Percentiles rank a stretch among this genome's conserved stretches.
These are phyloP conservation scores for Galaxea fascicularis DNA, from an alignment of 92 coral and sea anemone species.

Conservation along the genomic window DNA sequence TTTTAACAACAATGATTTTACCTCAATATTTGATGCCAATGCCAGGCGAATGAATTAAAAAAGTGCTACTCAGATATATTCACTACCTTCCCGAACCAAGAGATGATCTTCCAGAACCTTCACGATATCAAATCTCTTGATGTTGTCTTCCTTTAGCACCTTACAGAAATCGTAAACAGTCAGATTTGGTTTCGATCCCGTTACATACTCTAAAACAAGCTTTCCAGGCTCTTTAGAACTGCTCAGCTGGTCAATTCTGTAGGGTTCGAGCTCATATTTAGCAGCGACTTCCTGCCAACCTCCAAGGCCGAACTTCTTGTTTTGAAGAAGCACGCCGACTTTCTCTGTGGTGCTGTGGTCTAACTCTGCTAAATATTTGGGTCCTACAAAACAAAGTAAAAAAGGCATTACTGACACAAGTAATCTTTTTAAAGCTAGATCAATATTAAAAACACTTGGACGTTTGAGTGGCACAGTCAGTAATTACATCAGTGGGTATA, in stretches of 20 bases:
- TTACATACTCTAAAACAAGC: not conserved
- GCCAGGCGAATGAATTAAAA: no score
- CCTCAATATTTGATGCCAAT: no score
- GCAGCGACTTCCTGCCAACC: not conserved
- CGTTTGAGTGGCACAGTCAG: no score
- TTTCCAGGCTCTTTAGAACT: not conserved
- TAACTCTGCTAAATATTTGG: not conserved
- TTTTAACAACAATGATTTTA: no score
- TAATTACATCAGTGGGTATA: no score
- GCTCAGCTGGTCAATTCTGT: not conserved
- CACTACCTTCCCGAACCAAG: not conserved
- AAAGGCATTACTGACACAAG: no score
- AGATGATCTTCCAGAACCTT: not conserved
- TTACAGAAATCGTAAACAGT: conserved; percentile 10
- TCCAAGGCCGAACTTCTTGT: not conserved
- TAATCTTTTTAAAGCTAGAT: no score
- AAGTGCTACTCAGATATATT: not conserved
- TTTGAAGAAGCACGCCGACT: not conserved
- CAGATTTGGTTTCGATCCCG: not conserved
- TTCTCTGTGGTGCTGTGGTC: not conserved
- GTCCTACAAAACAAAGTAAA: not conserved
- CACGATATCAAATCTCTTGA: conserved; percentile 16
- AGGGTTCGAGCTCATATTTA: not conserved
- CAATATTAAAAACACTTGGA: no score
- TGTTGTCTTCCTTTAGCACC: not conserved